Evolutionary conservation across 2,888 invertebrate genomes (phyloP), one percentile per base, ranked within the genome.

Genomic region (Megalurothrips usitatus): DNA sequence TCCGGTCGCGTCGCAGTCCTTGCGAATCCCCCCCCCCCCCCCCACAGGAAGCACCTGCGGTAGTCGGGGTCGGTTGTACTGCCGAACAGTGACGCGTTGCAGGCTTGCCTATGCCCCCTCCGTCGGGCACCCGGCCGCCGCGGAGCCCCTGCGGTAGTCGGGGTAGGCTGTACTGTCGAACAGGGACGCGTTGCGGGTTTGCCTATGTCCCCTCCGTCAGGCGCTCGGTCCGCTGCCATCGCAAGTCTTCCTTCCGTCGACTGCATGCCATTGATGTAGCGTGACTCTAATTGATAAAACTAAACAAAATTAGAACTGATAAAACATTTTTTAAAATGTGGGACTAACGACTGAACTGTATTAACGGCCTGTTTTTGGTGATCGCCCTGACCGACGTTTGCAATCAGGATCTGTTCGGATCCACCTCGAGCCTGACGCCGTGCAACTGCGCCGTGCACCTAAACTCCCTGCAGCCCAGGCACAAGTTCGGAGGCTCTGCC

Each of bases 391-490:
- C 2, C 34, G 6, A 43, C 34, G 34, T 43, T 58, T 58, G 58
- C 17, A 14, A 52, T 17, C 14, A 58, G 58, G 58, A 14, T n/a
- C 6, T n/a, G 58, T 58, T 19, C 58, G 58, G 58, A 58, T 58
- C 58, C 58, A 17, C 58, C 14, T 8, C 17, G 0, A 58, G 14
- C 58, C 58, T 14, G 58, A 58, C 58, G 19, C 58, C 58, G 68
- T 75, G 68, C 68, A 75, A 75, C 26, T 75, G 68, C 26, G 23
- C 68, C 68, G 26, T 75, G 23, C 68, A 75, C 10, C 58, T 58
- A 43, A 43, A 43, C 34, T 6, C 68, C 12, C 58, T n/a, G n/a
- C 58, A 1, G 17, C 58, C 68, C 68, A 75, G 26, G 26, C 23
- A 75, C 68, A 75, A 75, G 23, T 26, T 75, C 10, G 26, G 23